phyloP scores from a whole-genome alignment of 1,140 invertebrate genomes.

The Drosophila kurseongensis region DNA sequence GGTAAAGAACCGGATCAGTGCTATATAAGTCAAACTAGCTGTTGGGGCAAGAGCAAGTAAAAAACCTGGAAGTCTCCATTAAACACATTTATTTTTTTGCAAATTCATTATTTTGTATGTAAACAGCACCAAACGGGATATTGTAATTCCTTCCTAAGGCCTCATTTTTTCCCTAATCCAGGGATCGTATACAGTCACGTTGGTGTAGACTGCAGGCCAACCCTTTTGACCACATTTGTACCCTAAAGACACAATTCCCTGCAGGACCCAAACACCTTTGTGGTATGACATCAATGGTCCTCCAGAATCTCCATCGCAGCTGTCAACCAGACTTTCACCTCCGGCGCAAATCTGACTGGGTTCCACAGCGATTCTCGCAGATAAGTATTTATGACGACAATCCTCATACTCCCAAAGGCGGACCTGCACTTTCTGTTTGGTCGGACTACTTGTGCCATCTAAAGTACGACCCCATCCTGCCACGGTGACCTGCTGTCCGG shows the following conservation, averaged over 20 bases:
- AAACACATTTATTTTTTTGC: too few relatives aligned
- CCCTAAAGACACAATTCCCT: slow-evolving; percentile 86
- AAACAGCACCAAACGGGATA: too few relatives aligned
- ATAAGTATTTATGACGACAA: slow-evolving; percentile 37
- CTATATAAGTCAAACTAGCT: too few relatives aligned
- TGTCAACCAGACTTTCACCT: slow-evolving; percentile 85
- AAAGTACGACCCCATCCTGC: slow-evolving; percentile 89
- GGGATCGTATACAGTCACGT: slow-evolving; percentile 80
- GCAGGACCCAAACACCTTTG: slow-evolving; percentile 84
- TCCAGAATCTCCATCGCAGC: slow-evolving; percentile 89
- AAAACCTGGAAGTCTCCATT: too few relatives aligned
- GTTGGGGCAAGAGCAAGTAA: too few relatives aligned
- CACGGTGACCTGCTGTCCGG: slow-evolving; percentile 85
- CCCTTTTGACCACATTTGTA: slow-evolving; percentile 81
- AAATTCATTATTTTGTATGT: too few relatives aligned
- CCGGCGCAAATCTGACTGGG: slow-evolving; percentile 87
- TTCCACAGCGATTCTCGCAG: slow-evolving; percentile 9
- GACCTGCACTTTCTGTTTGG: slow-evolving; percentile 58
- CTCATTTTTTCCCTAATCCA: slow-evolving; percentile 84
- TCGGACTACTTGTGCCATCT: slow-evolving; percentile 59
- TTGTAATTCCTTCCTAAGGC: not conserved
- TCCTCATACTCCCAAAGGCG: not conserved
- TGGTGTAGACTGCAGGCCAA: slow-evolving; percentile 86
- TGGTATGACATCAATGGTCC: slow-evolving; percentile 86
- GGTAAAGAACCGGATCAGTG: too few relatives aligned